Conservation (phyloP, 2,113 vertebrate genomes). For the Melanerpes aurifrons region DNA sequence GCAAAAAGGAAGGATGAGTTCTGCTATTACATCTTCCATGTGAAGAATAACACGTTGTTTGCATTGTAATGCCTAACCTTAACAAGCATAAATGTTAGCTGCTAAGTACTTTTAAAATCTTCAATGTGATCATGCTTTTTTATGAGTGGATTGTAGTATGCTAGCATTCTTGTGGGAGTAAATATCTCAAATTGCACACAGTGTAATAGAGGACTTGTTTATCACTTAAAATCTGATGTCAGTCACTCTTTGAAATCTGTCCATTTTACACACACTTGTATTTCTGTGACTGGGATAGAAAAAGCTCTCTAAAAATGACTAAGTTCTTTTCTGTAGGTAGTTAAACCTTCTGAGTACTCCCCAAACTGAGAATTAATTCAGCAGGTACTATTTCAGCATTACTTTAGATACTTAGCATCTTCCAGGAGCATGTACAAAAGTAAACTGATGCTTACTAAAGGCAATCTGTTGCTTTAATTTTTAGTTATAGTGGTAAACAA, state of each 20-base stretch:
- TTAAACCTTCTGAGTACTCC: not conserved
- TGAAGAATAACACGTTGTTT: not conserved
- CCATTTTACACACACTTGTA: not conserved
- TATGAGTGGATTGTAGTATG: not conserved
- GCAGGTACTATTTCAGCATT: not conserved
- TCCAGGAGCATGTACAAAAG: not conserved
- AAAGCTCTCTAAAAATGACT: not conserved
- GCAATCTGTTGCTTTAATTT: not conserved
- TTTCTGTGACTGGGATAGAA: not conserved
- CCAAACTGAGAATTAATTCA: not conserved
- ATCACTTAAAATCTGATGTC: not conserved
- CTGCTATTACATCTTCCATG: not conserved
- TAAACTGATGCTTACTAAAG: not conserved
- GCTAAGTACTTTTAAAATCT: not conserved
- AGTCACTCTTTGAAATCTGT: not conserved
- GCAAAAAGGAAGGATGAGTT: not conserved
- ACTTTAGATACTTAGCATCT: not conserved
- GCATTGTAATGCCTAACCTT: not conserved
- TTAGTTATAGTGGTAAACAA: not conserved
- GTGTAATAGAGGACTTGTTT: not conserved
- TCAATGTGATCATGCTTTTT: not conserved
- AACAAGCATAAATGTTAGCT: not conserved
- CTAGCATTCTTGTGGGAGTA: not conserved
- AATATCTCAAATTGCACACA: not conserved
- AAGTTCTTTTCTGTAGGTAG: not conserved